These are phyloP conservation scores for Atherinosoma microstoma DNA, from an alignment of 2,797 vertebrate species.

Conservation along the genomic window DNA sequence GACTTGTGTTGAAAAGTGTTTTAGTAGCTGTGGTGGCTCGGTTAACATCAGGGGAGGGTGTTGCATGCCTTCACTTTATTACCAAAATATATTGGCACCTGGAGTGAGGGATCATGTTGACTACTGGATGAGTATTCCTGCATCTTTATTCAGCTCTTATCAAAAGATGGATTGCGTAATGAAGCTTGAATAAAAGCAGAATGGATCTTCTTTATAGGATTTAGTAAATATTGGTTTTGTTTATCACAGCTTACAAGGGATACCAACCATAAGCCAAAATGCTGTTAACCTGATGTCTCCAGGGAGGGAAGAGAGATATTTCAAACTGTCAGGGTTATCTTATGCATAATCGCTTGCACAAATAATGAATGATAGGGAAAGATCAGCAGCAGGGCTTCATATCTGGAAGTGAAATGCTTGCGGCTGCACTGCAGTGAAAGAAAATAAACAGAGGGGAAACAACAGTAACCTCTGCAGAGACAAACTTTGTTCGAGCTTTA, in stretches of 20 bases:
- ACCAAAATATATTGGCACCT: slow-evolving; percentile 28
- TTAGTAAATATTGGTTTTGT: slow-evolving; percentile 45
- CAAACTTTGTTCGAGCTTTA: slow-evolving; percentile 49
- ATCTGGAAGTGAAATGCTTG: slow-evolving; percentile 63
- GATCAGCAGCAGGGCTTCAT: slow-evolving; percentile 32
- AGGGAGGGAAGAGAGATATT: slow-evolving; percentile 44
- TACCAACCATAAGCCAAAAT: slow-evolving; percentile 17
- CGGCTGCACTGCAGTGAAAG: neutral
- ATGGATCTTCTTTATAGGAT: neutral
- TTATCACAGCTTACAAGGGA: slow-evolving; percentile 23
- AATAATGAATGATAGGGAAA: slow-evolving; percentile 59
- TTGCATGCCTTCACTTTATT: slow-evolving; percentile 23
- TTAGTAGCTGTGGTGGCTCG: slow-evolving; percentile 15
- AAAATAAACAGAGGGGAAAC: slow-evolving; percentile 33
- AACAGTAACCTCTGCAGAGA: slow-evolving; percentile 29
- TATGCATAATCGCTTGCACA: slow-evolving; percentile 59
- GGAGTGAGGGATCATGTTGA: neutral
- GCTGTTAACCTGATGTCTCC: slow-evolving; percentile 17
- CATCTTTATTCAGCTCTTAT: slow-evolving; percentile 45
- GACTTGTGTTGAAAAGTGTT: slow-evolving; percentile 26
- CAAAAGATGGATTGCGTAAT: neutral
- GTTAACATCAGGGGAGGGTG: slow-evolving; percentile 47
- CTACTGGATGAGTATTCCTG: slow-evolving; percentile 11
- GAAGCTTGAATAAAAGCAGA: slow-evolving; percentile 31
- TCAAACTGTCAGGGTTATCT: slow-evolving; percentile 56